These are phyloP conservation scores for Alligator sinensis DNA, from an alignment of 2,113 vertebrate species.

Conservation along the genomic window DNA sequence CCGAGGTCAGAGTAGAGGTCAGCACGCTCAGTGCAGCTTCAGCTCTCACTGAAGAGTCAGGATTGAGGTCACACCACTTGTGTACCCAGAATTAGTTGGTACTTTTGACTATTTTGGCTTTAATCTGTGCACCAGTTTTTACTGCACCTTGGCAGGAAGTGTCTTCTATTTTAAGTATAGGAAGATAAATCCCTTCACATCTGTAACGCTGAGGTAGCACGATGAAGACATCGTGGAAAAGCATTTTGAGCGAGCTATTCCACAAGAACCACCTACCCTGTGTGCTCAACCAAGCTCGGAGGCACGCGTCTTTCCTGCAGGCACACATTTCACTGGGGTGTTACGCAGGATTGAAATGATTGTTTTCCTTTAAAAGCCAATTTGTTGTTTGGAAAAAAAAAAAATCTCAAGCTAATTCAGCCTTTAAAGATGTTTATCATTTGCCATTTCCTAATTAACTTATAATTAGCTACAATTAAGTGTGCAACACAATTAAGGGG, in stretches of 20 bases:
- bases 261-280: neutral
- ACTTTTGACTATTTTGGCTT: neutral
- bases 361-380: neutral
- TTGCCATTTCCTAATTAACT: conserved; percentile 32
- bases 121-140: neutral
- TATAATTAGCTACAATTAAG: neutral
- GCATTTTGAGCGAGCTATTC: neutral
- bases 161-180: neutral
- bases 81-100: neutral
- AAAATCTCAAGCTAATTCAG: neutral
- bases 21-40: no score
- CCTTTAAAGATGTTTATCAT: conserved; percentile 10
- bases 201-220: neutral
- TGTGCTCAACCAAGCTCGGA: neutral
- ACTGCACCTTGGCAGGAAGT: no score
- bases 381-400: neutral
- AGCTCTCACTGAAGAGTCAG: no score
- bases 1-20: neutral
- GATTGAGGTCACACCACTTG: no score
- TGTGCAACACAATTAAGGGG: neutral
- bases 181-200: neutral
- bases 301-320: neutral
- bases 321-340: neutral
- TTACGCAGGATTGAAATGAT: neutral
- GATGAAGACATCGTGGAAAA: neutral